phyloP scores from a whole-genome alignment of 2,797 vertebrate species.

The Sebastiscus tertius region DNA sequence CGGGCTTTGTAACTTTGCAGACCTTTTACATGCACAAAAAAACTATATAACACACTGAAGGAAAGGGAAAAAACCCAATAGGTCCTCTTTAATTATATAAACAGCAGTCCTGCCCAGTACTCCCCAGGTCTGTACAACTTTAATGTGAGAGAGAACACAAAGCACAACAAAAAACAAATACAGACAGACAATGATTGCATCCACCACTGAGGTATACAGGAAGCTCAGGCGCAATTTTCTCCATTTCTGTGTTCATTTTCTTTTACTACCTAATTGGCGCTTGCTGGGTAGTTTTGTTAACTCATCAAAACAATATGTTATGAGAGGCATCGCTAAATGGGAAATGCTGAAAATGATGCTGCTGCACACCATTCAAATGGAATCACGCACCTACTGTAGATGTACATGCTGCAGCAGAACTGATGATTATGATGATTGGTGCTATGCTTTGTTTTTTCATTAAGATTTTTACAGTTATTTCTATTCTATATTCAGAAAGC shows the following conservation, averaged over 20 bases:
- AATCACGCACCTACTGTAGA: background rate
- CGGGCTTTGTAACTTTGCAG: no score
- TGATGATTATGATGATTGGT: background rate
- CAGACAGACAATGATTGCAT: background rate
- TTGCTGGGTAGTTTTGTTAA: conserved; percentile 18
- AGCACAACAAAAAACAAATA: background rate
- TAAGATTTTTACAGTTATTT: background rate
- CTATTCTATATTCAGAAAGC: background rate
- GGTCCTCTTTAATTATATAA: background rate
- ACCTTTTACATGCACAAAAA: no score
- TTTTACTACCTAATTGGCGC: conserved; percentile 35
- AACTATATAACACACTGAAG: no score
- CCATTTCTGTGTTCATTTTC: conserved; percentile 19
- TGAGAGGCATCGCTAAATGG: background rate
- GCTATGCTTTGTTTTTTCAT: background rate
- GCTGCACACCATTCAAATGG: background rate
- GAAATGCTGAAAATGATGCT: background rate
- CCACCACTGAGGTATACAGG: background rate
- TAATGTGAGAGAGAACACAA: background rate
- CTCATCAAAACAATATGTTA: conserved; percentile 25
- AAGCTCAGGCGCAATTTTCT: background rate
- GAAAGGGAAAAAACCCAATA: no score
- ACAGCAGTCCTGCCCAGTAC: background rate
- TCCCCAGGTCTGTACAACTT: background rate
- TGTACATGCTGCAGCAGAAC: background rate